Evolutionary conservation across 2,888 invertebrate species (phyloP), one percentile per base, ranked within the genome.

Genomic region (Seira musarum): DNA sequence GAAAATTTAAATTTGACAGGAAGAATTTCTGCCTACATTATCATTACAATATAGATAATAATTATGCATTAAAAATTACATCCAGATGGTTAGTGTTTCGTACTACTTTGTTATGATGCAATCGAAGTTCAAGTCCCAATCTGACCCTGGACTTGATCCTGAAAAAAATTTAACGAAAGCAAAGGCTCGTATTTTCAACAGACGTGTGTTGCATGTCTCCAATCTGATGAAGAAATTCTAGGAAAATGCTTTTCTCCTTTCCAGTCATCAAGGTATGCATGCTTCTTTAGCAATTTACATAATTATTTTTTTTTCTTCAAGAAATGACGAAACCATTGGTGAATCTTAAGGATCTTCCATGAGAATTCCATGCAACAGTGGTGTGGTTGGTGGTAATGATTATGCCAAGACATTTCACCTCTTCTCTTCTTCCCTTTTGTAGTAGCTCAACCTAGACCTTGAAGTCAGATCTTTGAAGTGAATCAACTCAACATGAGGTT

Each of bases 91-190:
- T 13, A 5, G 5, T 40, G 40, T 13, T 13, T 30, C 30, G 30
- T 30, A 30, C 8, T 30, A 53, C 53, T 53, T 53, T 17, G 3
- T 21, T 8, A 22, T 21, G 19, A 60, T 60, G 60, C 22, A 60
- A 53, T 17, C 17, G 24, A 17, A 1, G 22, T 22, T 60, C 2
- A 49, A 17, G 40, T 68, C 49, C 40, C 35, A 40, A 25, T 61
- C 21, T 81, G 76, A 77, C 81, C 81, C 81, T 81, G 81, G 81
- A 81, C 81, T 81, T 81, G 81, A 81, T 81, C 81, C 61, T 81
- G 66, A 21, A 69, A 46, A 40, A 40, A 5, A 40, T 40, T 5
- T n/a, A 57, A 57, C 57, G 6, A n/a, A 13, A 13, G 57, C 57
- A 57, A 13, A n/a, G 5, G 5, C n/a, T 57, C 57, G n/a, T 57